A percentile compares a stretch with the other conserved stretches of the same genome.
phyloP scores from a whole-genome alignment of 2,888 invertebrate genomes.

The Lamellibrachia satsuma region DNA sequence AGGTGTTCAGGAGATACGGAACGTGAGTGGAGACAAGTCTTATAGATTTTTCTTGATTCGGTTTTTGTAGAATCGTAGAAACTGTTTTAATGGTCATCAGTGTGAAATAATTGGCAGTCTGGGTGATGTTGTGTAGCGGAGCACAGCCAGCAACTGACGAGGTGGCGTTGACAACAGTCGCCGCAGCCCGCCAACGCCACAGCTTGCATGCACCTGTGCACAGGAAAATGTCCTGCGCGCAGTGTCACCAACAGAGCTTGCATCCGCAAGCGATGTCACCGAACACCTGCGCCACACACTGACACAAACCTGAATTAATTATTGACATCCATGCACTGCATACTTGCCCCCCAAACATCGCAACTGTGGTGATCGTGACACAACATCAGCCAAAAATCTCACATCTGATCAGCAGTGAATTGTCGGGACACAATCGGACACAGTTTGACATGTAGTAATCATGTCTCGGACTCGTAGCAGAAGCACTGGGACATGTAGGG shows the following conservation, averaged over 20 bases:
- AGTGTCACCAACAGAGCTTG: background rate
- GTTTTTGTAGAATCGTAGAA: background rate
- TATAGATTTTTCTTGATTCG: background rate
- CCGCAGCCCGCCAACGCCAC: background rate
- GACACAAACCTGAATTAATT: constrained; percentile 13
- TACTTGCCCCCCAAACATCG: background rate
- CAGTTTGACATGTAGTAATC: background rate
- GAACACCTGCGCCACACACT: constrained; percentile 8
- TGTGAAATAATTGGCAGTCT: constrained; percentile 17
- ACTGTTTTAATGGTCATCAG: background rate
- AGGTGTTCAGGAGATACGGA: background rate
- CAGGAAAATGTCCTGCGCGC: background rate
- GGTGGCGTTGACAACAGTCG: background rate
- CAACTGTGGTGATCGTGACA: background rate
- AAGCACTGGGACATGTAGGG: background rate
- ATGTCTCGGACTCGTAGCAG: background rate
- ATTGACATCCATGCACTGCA: background rate
- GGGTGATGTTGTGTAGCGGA: background rate
- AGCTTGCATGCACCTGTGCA: constrained; percentile 8
- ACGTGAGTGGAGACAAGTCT: background rate
- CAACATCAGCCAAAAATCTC: background rate
- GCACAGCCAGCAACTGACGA: background rate
- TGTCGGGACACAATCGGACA: background rate
- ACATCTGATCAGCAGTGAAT: background rate
- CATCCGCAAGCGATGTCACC: background rate